Evolutionary conservation across 1,140 invertebrate species (phyloP).

Genomic region (Drosophila burlai): DNA sequence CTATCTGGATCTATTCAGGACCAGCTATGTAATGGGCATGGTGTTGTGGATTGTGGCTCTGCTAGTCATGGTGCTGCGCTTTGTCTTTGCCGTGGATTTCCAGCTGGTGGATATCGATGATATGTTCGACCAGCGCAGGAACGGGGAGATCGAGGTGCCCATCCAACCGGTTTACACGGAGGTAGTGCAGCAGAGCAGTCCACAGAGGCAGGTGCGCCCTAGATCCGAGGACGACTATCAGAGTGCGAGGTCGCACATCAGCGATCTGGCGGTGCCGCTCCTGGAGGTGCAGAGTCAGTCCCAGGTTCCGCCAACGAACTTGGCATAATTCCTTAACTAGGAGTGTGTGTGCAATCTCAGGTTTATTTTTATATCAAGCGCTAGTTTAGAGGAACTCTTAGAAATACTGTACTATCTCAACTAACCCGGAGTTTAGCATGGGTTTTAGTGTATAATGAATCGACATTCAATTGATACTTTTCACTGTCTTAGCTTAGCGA

Average conservation of each 20-base stretch:
- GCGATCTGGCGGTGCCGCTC: slow-evolving; percentile 71
- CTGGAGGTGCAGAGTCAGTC: slow-evolving; percentile 49
- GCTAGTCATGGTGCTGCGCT: slow-evolving; percentile 74
- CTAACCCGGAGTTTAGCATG: slow-evolving; percentile 11
- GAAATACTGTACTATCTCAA: slow-evolving; percentile 22
- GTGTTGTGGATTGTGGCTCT: slow-evolving; percentile 70
- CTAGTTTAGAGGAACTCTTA: slow-evolving; percentile 5
- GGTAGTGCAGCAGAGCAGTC: slow-evolving; percentile 49
- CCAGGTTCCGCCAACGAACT: slow-evolving; percentile 27
- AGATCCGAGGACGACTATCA: slow-evolving; percentile 79
- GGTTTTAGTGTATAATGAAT: slow-evolving; percentile 24
- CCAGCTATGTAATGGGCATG: slow-evolving; percentile 68
- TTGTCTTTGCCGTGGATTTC: slow-evolving; percentile 77
- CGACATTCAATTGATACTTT: slow-evolving; percentile 46
- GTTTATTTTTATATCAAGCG: slow-evolving; percentile 69
- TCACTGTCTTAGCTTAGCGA: slow-evolving; percentile 46
- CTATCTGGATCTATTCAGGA: slow-evolving; percentile 69
- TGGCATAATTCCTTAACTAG: slow-evolving; percentile 40
- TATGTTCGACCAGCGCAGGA: slow-evolving; percentile 56
- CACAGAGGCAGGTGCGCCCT: slow-evolving; percentile 44
- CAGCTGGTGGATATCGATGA: slow-evolving; percentile 78
- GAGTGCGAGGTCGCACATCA: slow-evolving; percentile 76
- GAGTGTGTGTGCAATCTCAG: slow-evolving; percentile 64
- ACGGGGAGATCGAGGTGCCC: neutral
- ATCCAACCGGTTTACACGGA: slow-evolving; percentile 60